Conservation (phyloP, 2,888 invertebrate species). For the Diloba caeruleocephala region DNA sequence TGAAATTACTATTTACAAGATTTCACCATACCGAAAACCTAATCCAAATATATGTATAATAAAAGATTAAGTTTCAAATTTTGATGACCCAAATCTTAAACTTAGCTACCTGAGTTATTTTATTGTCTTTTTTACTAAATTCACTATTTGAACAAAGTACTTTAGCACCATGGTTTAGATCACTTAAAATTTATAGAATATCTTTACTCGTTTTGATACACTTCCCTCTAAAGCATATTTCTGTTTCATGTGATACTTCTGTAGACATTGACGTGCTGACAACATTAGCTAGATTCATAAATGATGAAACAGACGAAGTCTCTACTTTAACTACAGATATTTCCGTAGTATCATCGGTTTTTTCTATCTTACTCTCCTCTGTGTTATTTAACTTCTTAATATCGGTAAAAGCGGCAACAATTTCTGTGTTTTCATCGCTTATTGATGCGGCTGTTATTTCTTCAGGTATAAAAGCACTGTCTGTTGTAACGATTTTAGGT, state of each 20-base stretch:
- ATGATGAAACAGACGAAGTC: conserved; percentile 75
- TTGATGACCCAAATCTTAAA: conserved; percentile 20
- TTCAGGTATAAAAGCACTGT: conserved; percentile 78
- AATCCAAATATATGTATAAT: conserved; percentile 58
- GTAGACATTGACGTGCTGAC: conserved; percentile 94
- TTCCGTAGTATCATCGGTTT: conserved; percentile 47
- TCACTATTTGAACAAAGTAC: conserved; percentile 76
- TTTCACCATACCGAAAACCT: conserved; percentile 73
- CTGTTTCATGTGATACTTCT: conserved; percentile 95
- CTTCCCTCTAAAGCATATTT: conserved; percentile 95
- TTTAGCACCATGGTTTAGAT: conserved; percentile 66
- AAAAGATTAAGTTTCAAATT: conserved; percentile 45
- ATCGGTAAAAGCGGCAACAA: conserved; percentile 29
- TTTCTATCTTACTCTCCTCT: conserved; percentile 47
- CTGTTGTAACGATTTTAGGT: conserved; percentile 72
- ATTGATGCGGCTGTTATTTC: conserved; percentile 72
- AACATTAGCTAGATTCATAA: conserved; percentile 87
- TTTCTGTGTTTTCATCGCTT: conserved; percentile 41
- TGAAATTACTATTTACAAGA: conserved; percentile 80
- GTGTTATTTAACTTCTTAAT: conserved; percentile 37
- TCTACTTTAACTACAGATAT: conserved; percentile 61
- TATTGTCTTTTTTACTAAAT: conserved; percentile 48
- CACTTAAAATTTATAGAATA: conserved; percentile 67
- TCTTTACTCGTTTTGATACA: conserved; percentile 92
- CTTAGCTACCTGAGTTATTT: conserved; percentile 33